Conservation (phyloP, 64 coral and sea anemone species). For the Orbicella faveolata region DNA sequence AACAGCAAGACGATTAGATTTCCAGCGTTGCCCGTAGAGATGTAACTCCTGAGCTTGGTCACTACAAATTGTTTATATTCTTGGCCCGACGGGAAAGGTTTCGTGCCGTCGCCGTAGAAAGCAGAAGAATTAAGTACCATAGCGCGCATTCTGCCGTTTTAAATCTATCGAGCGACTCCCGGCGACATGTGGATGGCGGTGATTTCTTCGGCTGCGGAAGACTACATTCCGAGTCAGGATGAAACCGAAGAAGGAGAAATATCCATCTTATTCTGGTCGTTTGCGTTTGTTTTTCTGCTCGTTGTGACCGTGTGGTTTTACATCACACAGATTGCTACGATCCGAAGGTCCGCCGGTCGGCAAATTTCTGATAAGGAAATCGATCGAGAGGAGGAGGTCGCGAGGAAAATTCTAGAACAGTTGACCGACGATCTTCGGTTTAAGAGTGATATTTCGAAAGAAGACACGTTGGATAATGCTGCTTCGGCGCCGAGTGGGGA, state of each 20-base stretch:
- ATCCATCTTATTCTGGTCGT: constrained; percentile 51
- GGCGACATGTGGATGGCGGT: background rate
- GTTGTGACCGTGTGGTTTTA: constrained; percentile 72
- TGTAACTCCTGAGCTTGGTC: constrained; percentile 18
- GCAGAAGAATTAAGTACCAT: background rate
- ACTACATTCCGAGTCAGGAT: too few species aligned
- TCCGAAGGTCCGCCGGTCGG: constrained; percentile 9
- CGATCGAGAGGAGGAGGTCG: constrained; percentile 52
- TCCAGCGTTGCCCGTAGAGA: background rate
- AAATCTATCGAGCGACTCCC: background rate
- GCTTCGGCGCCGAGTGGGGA: background rate
- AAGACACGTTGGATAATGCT: background rate
- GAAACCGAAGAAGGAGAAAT: constrained; percentile 45
- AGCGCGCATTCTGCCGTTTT: background rate
- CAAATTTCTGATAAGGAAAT: constrained; percentile 16
- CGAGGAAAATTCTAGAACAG: constrained; percentile 52
- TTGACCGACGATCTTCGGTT: constrained; percentile 26
- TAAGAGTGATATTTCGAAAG: constrained; percentile 16
- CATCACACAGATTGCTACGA: constrained; percentile 51
- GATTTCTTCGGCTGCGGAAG: background rate
- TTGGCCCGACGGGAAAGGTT: background rate
- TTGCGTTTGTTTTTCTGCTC: constrained; percentile 49
- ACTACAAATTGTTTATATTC: constrained; percentile 14
- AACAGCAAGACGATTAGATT: constrained; percentile 21
- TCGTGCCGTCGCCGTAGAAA: background rate